Percentiles rank a stretch among this genome's conserved stretches.
Conservation (phyloP, 2,113 vertebrate species). For the Acinonyx jubatus region DNA sequence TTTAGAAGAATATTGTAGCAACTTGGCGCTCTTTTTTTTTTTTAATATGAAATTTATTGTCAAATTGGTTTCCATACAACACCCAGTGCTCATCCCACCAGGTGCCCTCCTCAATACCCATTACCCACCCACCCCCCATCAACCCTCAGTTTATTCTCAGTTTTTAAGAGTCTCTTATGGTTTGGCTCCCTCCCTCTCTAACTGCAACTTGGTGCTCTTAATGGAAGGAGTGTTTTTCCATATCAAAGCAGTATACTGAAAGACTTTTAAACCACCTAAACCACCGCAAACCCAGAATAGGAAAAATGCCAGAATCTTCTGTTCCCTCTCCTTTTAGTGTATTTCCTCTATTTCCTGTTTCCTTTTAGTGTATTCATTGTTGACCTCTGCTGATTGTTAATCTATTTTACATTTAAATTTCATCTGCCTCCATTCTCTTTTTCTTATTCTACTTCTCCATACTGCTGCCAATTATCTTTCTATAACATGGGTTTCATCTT, state of each 20-base stretch:
- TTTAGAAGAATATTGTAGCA: slow-evolving; percentile 7
- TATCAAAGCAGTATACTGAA: neutral
- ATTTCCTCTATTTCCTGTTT: neutral
- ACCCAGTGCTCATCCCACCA: no score
- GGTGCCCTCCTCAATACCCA: no score
- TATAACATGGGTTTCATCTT: neutral
- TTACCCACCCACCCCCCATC: no score
- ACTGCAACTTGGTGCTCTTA: neutral
- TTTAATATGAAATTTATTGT: no score
- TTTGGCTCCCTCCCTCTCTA: no score
- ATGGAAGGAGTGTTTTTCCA: neutral
- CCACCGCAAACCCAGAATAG: neutral
- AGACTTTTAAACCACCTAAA: neutral
- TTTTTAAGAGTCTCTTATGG: no score
- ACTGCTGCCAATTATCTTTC: neutral
- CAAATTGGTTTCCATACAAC: no score
- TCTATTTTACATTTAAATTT: slow-evolving; percentile 43
- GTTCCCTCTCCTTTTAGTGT: neutral
- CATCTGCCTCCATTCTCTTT: neutral
- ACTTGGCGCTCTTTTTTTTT: no score
- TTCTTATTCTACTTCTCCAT: neutral
- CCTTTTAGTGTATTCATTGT: neutral
- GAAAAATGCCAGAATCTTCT: neutral
- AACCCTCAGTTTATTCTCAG: no score
- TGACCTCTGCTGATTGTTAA: neutral